Evolutionary conservation across 2,888 invertebrate genomes (phyloP), one percentile per base, ranked within the genome.

Genomic region (Cacoxenus indagator): DNA sequence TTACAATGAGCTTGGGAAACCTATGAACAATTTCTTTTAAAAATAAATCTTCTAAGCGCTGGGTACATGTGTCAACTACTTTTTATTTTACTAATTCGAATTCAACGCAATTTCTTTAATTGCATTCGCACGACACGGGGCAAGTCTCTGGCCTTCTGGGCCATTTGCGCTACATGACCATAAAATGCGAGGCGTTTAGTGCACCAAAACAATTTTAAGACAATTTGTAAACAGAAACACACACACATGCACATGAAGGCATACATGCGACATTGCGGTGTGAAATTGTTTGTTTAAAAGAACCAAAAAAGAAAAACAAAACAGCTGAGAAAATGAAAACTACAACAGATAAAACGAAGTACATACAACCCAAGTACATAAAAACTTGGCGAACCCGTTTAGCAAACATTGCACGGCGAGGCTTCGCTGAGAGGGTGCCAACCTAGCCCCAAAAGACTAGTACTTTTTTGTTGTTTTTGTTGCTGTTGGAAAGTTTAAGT

Each of bases 181-280:
- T 57, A 57, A 29, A 54, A 29, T 14, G 57, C 27, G 29, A 57
- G 29, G 17, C n/a, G 48, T 48, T n/a, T 19, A 48, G 19, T 55
- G 55, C 55, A 22, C 61, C 61, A 62, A 62, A 57, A 45, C 43
- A 62, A 62, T 62, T 62, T 62, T 62, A 62, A 62, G 61, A 24
- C 61, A 45, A 43, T 62, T 45, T 43, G 61, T 62, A 24, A 17
- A 59, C 5, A 55, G 5, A 26, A 22, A 55, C 22, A 55, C 55
- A 55, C 31, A 51, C 51, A 51, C 24, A 14, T 5, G 22, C 22
- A 22, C 37, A 37, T 14, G 1, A 19, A 51, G 1, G 4, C 4
- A 54, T 5, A 24, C 54, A 54, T 26, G 46, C 46, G n/a, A 37
- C 37, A 37, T 37, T 37, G 14, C 37, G 37, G 37, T 37, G 54